These are phyloP conservation scores for Hylyphantes graminicola DNA, from an alignment of 1,140 invertebrate genomes.

Conservation along the genomic window DNA sequence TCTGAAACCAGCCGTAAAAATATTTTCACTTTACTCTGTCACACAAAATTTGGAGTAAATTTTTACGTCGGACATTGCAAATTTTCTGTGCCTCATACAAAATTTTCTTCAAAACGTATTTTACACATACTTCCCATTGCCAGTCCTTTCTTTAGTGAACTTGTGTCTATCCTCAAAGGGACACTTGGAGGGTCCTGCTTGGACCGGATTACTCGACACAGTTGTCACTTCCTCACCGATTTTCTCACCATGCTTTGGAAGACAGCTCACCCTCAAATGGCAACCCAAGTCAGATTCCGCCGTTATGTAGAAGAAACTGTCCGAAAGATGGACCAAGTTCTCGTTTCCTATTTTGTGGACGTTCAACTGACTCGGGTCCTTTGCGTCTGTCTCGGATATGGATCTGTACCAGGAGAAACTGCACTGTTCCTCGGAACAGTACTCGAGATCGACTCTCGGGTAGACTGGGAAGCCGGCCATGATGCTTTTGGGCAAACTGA, in stretches of 20 bases:
- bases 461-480: slow-evolving; percentile 81
- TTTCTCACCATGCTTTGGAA: slow-evolving; percentile 67
- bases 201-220: slow-evolving; percentile 72
- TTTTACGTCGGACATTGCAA: too few relatives aligned
- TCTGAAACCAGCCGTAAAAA: too few relatives aligned
- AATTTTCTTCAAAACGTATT: too few relatives aligned
- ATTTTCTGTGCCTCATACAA: too few relatives aligned
- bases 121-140: slow-evolving; percentile 21
- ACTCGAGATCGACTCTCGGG: slow-evolving; percentile 78
- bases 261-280: slow-evolving; percentile 76
- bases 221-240: slow-evolving; percentile 68
- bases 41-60: too few relatives aligned
- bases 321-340: slow-evolving; percentile 71
- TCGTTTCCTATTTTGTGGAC: slow-evolving; percentile 61
- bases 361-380: background rate
- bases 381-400: slow-evolving; percentile 63
- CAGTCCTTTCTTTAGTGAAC: slow-evolving; percentile 71
- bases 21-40: too few relatives aligned
- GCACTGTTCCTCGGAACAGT: slow-evolving; percentile 72
- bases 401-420: slow-evolving; percentile 79
- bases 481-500: slow-evolving; percentile 77
- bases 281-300: slow-evolving; percentile 73
- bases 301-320: slow-evolving; percentile 73
- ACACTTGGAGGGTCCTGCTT: slow-evolving; percentile 80
- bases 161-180: slow-evolving; percentile 83